These are phyloP conservation scores for Rhamphomyia laevipes DNA, from an alignment of 2,888 invertebrate species.

Conservation along the genomic window DNA sequence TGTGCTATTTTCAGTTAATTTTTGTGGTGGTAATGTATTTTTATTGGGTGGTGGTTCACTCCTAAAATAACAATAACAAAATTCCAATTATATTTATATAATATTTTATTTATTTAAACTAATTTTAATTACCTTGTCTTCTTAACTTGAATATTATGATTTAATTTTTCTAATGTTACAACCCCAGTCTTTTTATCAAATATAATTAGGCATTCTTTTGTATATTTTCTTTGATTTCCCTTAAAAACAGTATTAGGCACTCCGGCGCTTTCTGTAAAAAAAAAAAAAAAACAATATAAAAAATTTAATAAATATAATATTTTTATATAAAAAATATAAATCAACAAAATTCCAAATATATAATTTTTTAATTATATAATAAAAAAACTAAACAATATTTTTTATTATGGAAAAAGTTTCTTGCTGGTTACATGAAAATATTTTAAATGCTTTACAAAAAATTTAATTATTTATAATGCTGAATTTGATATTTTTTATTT, in stretches of 20 bases:
- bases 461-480: too few relatives aligned
- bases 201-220: slow-evolving; percentile 85
- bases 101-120: slow-evolving; percentile 7
- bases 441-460: too few relatives aligned
- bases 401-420: too few relatives aligned
- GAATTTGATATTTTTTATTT: too few relatives aligned
- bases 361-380: too few relatives aligned
- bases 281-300: too few relatives aligned
- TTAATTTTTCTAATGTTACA: slow-evolving; percentile 83
- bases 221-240: slow-evolving; percentile 81
- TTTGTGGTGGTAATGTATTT: slow-evolving; percentile 16
- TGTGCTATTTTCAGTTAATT: slow-evolving; percentile 41
- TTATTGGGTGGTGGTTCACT: slow-evolving; percentile 27
- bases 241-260: slow-evolving; percentile 87
- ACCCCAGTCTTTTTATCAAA: slow-evolving; percentile 87
- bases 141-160: slow-evolving; percentile 84
- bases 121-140: slow-evolving; percentile 63
- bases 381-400: too few relatives aligned
- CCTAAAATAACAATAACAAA: slow-evolving; percentile 15
- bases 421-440: too few relatives aligned
- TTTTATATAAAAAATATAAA: too few relatives aligned
- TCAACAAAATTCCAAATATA: too few relatives aligned
- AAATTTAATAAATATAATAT: background rate
- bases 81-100: background rate
- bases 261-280: slow-evolving; percentile 66